phyloP scores from a whole-genome alignment of 2,888 invertebrate species.

The Silvanus unidentatus region DNA sequence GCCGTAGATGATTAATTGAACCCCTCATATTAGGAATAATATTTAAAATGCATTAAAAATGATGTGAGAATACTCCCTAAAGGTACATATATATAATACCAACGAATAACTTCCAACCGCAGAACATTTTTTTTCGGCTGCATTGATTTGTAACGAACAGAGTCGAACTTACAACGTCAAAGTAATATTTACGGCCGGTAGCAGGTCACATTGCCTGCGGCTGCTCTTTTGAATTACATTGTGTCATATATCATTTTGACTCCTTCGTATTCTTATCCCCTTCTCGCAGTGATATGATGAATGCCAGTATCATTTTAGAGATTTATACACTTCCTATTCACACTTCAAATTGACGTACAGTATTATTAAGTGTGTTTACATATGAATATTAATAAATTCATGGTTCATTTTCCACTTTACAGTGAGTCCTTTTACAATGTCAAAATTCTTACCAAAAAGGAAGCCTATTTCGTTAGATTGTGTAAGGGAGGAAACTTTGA shows the following conservation, averaged over 20 bases:
- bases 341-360: conserved; percentile 6
- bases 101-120: background rate
- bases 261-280: conserved; percentile 14
- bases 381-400: background rate
- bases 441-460: too few relatives aligned
- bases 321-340: conserved; percentile 14
- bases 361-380: conserved; percentile 2
- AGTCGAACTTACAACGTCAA: conserved; percentile 20
- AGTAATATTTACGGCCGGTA: conserved; percentile 23
- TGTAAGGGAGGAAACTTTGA: conserved; percentile 4
- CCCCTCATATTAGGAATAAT: too few relatives aligned
- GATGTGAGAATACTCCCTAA: too few relatives aligned
- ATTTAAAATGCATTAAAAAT: too few relatives aligned
- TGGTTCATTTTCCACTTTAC: background rate
- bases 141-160: conserved; percentile 19
- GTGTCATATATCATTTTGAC: conserved; percentile 21
- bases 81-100: background rate
- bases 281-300: conserved; percentile 16
- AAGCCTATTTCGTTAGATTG: too few relatives aligned
- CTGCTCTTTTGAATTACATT: conserved; percentile 18
- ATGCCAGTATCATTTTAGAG: conserved; percentile 14
- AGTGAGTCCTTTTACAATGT: background rate
- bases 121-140: conserved; percentile 15
- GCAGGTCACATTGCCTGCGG: conserved; percentile 8
- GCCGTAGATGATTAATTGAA: too few relatives aligned